phyloP scores from a whole-genome alignment of 2,888 invertebrate species.

The Conomelus anceps region DNA sequence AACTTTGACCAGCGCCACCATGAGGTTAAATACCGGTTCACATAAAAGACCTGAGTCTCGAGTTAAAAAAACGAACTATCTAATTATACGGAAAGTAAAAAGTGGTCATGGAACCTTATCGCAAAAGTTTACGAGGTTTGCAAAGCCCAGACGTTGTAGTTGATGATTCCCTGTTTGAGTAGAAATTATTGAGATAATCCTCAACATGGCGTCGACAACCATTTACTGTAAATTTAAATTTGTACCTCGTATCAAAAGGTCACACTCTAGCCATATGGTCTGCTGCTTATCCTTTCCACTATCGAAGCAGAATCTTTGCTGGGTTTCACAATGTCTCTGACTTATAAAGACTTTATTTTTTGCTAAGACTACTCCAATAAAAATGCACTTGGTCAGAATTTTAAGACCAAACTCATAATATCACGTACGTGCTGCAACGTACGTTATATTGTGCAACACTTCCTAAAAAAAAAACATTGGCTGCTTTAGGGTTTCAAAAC shows the following conservation, averaged over 20 bases:
- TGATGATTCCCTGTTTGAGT: not conserved
- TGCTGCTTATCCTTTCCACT: not conserved
- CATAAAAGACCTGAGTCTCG: not conserved
- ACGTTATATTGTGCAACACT: no score
- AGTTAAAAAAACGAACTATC: not conserved
- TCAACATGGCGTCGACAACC: not conserved
- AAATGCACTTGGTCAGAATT: not conserved
- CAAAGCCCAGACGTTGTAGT: not conserved
- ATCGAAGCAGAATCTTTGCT: not conserved
- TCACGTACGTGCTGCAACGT: no score
- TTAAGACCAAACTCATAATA: no score
- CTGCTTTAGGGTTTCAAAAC: no score
- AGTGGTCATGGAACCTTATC: not conserved
- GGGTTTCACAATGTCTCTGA: not conserved
- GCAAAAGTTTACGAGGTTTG: not conserved
- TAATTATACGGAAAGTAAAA: not conserved
- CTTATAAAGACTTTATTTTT: not conserved
- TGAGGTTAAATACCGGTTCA: not conserved
- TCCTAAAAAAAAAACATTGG: no score
- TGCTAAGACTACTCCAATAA: not conserved
- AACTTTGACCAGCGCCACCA: not conserved
- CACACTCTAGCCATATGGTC: not conserved
- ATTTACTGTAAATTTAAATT: not conserved
- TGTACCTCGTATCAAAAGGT: not conserved
- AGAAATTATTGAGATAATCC: not conserved